Percentiles rank a stretch among this genome's conserved stretches.
Conservation (phyloP, 2,797 vertebrate species). For the Cossypha niveicapilla region DNA sequence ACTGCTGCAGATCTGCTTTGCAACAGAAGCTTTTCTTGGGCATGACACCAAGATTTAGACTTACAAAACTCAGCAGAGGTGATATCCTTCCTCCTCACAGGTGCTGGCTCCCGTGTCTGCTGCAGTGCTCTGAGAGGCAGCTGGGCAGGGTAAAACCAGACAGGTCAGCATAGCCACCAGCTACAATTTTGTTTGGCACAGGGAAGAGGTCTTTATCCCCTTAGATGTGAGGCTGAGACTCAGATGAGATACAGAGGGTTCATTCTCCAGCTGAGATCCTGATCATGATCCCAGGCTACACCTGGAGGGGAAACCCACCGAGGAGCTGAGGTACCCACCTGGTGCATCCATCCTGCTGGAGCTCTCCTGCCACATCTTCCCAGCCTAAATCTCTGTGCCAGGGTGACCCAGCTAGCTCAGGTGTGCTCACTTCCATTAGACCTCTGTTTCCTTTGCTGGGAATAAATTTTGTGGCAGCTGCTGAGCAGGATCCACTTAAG, state of each 20-base stretch:
- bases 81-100: accelerated
- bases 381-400: not conserved
- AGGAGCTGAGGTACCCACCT: accelerated
- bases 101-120: not conserved
- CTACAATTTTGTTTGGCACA: not conserved
- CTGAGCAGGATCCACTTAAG: not conserved
- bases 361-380: not conserved
- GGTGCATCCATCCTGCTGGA: not conserved
- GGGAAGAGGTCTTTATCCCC: not conserved
- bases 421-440: not conserved
- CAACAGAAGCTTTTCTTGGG: not conserved
- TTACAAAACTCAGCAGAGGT: not conserved
- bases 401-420: not conserved
- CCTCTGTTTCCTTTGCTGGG: not conserved
- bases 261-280: not conserved
- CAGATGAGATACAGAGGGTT: not conserved
- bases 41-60: not conserved
- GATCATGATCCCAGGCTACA: accelerated
- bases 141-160: not conserved
- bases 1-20: not conserved
- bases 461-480: not conserved
- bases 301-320: not conserved
- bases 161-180: accelerated
- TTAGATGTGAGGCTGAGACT: not conserved
- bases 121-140: not conserved